phyloP scores from a whole-genome alignment of 1,140 invertebrate genomes.

The Drosophila orena region DNA sequence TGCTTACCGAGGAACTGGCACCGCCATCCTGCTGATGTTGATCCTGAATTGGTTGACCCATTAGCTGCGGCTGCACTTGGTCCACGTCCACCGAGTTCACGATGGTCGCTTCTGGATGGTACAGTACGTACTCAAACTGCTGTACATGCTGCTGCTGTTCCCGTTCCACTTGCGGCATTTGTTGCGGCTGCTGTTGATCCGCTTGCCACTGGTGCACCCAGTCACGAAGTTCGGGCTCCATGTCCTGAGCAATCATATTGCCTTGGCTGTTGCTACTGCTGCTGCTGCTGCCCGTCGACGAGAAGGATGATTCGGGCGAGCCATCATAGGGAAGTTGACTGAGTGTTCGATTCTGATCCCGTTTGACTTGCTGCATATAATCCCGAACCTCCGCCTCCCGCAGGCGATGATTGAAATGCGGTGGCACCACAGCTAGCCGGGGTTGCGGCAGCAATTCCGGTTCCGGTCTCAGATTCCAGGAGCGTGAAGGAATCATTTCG shows the following conservation, averaged over 20 bases:
- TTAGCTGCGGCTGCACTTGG: neutral
- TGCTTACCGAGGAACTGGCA: constrained; percentile 18
- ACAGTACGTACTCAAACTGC: neutral
- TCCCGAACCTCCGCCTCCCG: neutral
- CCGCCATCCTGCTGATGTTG: neutral
- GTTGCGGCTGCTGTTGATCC: neutral
- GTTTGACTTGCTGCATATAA: constrained; percentile 7
- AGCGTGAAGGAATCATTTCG: neutral
- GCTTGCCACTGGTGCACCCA: neutral
- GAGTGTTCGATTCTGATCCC: neutral
- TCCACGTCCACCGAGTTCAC: neutral
- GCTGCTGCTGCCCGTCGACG: neutral
- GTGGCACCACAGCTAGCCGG: neutral
- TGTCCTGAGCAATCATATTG: too few species aligned
- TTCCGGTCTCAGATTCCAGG: neutral
- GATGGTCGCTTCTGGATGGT: neutral
- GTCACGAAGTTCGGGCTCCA: too few species aligned
- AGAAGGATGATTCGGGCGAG: neutral
- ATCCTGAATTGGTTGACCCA: neutral
- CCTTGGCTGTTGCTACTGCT: neutral
- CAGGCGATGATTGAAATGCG: constrained; percentile 3
- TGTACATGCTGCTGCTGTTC: neutral
- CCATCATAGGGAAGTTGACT: neutral
- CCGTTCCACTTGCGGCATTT: neutral
- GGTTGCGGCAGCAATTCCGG: neutral